phyloP scores from a whole-genome alignment of 2,113 vertebrate genomes.

The Equus quagga region DNA sequence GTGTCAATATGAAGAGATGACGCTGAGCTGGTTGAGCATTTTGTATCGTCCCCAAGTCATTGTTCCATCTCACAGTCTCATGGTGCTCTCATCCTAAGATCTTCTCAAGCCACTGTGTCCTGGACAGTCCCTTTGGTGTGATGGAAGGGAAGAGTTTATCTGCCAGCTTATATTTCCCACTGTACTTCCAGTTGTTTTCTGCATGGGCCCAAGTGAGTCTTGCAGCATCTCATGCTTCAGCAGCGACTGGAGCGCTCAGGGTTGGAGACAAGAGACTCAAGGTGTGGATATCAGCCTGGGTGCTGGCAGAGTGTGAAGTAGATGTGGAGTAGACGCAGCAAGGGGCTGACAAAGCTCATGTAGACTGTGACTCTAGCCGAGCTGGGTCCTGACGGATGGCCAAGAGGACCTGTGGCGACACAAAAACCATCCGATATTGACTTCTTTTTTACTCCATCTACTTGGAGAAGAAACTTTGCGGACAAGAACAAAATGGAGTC shows the following conservation, averaged over 20 bases:
- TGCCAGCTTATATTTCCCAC: background rate
- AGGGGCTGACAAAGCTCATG: background rate
- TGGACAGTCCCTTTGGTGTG: background rate
- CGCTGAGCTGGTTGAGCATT: background rate
- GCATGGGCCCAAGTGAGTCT: too few species aligned
- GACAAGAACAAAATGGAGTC: background rate
- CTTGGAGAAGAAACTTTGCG: background rate
- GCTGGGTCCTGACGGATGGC: background rate
- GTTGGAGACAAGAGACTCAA: background rate
- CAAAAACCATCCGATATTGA: background rate
- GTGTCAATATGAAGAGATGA: background rate
- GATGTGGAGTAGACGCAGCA: too few species aligned
- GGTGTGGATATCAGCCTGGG: background rate
- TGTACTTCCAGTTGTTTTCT: background rate
- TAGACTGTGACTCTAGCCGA: background rate
- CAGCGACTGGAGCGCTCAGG: background rate
- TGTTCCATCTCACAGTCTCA: background rate
- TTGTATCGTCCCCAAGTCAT: background rate
- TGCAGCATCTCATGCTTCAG: background rate
- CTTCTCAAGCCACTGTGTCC: background rate
- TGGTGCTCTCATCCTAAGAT: background rate
- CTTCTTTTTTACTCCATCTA: background rate
- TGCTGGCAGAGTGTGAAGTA: background rate
- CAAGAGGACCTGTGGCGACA: background rate
- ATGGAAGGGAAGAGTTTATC: background rate